Evolutionary conservation across 1,140 invertebrate species (phyloP), one percentile per base, ranked within the genome.

Genomic region (Caerostris extrusa): DNA sequence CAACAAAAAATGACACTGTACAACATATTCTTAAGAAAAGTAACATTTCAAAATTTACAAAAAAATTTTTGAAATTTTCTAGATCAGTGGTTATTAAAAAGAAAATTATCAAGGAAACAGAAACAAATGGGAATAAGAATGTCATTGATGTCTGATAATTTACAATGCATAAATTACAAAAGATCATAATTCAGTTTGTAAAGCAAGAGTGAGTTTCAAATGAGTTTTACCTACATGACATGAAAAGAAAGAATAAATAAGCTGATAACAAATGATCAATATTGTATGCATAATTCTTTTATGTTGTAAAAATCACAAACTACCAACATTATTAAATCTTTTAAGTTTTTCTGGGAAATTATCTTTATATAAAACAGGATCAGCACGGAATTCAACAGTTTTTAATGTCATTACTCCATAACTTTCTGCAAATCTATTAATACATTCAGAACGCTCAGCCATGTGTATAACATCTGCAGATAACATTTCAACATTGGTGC

Each of bases 321-420:
- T 98, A 57, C 98, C 98, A 95, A 99, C 98, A 96, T 98, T 97
- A 95, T 98, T 98, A 95, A 98, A 99, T 67, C 98, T 97, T 95
- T 99, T 98, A 8, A 99, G 96, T 96, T 98, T 98, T 94, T 97
- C 97, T 0, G 98, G 98, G 96, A 98, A 97, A 95, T 97, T 97
- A 95, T 99, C 98, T 95, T 98, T 98, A 95, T 98, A 99, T 8
- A 99, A 97, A 1, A 99, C 98, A 4, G 99, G 99, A 96, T 99
- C 99, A 0, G 98, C 98, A 64, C 99, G 96, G 96, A 99, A 99
- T 96, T 99, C 98, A 0, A 99, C 97, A 0, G 97, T 97, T 95
- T 97, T 97, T 2, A 99, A 96, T 0, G 99, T 98, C 98, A 99
- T 98, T 50, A 97, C 96, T 0, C 98, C 98, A 96, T 98, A 99